phyloP scores from a whole-genome alignment of 2,113 vertebrate species.

The Syrmaticus mikado region DNA sequence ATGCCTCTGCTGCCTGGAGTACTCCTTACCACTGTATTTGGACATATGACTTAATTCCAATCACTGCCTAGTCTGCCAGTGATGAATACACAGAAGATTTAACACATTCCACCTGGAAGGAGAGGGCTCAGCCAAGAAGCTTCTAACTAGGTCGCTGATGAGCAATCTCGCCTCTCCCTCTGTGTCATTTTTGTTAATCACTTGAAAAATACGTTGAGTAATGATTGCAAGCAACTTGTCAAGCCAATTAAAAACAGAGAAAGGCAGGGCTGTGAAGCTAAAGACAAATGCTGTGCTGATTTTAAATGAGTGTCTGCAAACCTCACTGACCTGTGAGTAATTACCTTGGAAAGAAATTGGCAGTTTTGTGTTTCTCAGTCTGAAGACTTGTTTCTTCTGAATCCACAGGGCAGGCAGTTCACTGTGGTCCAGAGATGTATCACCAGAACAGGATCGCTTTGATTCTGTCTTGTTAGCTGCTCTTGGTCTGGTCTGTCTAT shows the following conservation, averaged over 20 bases:
- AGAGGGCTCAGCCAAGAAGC: slow-evolving; percentile 40
- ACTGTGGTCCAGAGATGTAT: background rate
- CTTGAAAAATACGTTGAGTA: slow-evolving; percentile 72
- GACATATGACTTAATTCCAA: slow-evolving; percentile 56
- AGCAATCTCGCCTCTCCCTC: slow-evolving; percentile 72
- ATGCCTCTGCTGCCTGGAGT: slow-evolving; percentile 50
- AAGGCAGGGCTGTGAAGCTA: slow-evolving; percentile 52
- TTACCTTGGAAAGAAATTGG: background rate
- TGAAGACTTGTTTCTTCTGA: slow-evolving; percentile 34
- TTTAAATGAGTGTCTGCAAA: slow-evolving; percentile 61
- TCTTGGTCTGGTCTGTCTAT: background rate
- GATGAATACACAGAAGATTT: slow-evolving; percentile 39
- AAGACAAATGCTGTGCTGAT: slow-evolving; percentile 49
- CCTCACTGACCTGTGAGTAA: slow-evolving; percentile 54
- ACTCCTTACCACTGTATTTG: slow-evolving; percentile 31
- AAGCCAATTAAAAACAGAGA: slow-evolving; percentile 62
- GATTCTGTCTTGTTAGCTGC: background rate
- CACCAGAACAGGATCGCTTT: slow-evolving; percentile 12
- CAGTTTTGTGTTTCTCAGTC: background rate
- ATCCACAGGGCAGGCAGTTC: slow-evolving; percentile 31
- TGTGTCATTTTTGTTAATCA: slow-evolving; percentile 78
- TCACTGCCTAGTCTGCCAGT: background rate
- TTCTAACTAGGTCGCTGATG: slow-evolving; percentile 68
- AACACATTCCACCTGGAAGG: slow-evolving; percentile 17
- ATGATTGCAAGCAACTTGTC: slow-evolving; percentile 66